These are phyloP conservation scores for Ophion obscuratus DNA, from an alignment of 2,888 invertebrate species.

Conservation along the genomic window DNA sequence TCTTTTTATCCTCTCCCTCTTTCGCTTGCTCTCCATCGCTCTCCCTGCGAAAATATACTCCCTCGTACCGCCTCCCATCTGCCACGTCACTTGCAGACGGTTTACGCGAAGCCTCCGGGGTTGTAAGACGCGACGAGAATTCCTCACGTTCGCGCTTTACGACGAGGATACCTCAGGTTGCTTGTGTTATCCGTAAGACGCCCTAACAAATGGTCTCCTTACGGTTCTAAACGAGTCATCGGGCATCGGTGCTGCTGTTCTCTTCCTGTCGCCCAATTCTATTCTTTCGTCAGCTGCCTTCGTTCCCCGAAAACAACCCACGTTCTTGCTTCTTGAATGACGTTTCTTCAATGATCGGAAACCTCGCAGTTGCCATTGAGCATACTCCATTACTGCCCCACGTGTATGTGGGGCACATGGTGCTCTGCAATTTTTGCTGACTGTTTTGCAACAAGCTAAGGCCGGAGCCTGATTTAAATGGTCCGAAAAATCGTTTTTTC, in stretches of 20 bases:
- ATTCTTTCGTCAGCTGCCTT: not conserved
- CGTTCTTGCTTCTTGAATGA: no score
- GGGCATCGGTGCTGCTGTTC: not conserved
- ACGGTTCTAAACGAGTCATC: slow-evolving; percentile 7
- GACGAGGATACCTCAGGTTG: slow-evolving; percentile 22
- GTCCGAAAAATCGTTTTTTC: no score
- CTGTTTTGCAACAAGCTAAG: no score
- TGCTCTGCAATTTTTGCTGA: no score
- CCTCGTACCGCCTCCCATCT: slow-evolving; percentile 25
- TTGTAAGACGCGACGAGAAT: slow-evolving; percentile 78
- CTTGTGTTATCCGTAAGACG: slow-evolving; percentile 46
- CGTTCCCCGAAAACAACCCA: not conserved
- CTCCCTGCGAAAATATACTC: slow-evolving; percentile 25
- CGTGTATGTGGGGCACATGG: no score
- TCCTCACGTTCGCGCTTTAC: slow-evolving; percentile 65
- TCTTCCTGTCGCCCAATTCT: not conserved
- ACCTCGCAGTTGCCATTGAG: no score
- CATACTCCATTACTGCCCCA: no score
- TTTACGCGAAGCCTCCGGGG: slow-evolving; percentile 73
- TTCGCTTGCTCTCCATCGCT: slow-evolving; percentile 10
- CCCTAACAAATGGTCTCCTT: slow-evolving; percentile 50
- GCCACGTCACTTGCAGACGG: slow-evolving; percentile 80
- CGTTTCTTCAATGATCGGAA: no score
- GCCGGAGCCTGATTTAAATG: no score
- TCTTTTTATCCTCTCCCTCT: slow-evolving; percentile 16